phyloP scores from a whole-genome alignment of 2,797 vertebrate genomes.

The Manis crassicaudata region DNA sequence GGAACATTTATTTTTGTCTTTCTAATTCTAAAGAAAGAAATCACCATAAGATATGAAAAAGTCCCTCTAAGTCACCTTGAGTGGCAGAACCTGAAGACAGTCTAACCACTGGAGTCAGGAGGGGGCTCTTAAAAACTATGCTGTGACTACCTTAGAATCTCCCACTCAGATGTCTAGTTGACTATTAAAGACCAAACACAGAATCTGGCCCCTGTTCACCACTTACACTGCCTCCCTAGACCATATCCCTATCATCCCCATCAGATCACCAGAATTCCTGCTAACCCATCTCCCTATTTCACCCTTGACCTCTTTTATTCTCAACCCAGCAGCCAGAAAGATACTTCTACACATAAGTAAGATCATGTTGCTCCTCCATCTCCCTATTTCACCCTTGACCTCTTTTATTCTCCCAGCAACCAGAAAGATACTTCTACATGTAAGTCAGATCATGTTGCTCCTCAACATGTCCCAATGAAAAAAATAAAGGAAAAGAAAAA shows the following conservation, averaged over 20 bases:
- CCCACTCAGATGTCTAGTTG: not conserved
- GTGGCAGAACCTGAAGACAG: not conserved
- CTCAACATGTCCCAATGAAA: not conserved
- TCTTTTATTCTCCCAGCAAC: not conserved
- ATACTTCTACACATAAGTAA: not conserved
- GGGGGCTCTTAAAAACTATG: not conserved
- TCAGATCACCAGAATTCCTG: not conserved
- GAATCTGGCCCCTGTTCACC: not conserved
- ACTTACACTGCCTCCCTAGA: not conserved
- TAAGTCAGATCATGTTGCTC: not conserved
- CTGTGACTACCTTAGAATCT: not conserved
- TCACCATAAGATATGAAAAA: not conserved
- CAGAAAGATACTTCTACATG: not conserved
- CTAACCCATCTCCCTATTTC: not conserved
- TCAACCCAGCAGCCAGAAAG: not conserved
- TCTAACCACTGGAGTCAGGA: not conserved
- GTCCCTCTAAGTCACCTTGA: not conserved
- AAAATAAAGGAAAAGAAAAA: not conserved
- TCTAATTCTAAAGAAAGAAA: slow-evolving; percentile 30
- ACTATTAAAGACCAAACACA: not conserved
- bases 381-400: not conserved
- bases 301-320: not conserved
- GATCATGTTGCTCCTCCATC: not conserved
- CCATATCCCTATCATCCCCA: not conserved
- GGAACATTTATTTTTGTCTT: slow-evolving; percentile 26